phyloP scores from a whole-genome alignment of 2,888 invertebrate genomes.

The Smittia aterrima region DNA sequence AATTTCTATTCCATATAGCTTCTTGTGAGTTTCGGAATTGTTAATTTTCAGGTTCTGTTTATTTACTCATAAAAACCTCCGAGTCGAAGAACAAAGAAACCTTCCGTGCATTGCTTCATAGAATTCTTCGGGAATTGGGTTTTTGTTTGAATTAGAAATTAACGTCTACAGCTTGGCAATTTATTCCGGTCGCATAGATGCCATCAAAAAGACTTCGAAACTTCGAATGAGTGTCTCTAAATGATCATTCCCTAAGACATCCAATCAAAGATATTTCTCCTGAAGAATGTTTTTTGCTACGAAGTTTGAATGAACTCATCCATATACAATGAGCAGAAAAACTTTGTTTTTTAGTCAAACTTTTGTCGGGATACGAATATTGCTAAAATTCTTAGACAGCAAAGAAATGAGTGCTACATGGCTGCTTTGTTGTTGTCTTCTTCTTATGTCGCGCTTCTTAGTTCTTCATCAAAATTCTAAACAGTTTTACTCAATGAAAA shows the following conservation, averaged over 20 bases:
- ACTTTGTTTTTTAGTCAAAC: too few relatives aligned
- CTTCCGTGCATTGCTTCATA: background rate
- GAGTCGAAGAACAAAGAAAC: background rate
- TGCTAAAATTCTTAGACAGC: too few relatives aligned
- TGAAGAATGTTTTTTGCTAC: too few relatives aligned
- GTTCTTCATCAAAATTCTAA: constrained; percentile 18
- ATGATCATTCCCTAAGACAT: too few relatives aligned
- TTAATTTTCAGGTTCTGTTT: background rate
- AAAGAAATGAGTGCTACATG: too few relatives aligned
- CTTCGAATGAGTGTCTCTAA: too few relatives aligned
- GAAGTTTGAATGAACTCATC: too few relatives aligned
- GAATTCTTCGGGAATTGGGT: background rate
- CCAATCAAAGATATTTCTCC: too few relatives aligned
- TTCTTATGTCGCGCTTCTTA: background rate
- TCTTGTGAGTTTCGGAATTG: background rate
- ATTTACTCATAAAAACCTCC: background rate
- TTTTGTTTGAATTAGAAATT: constrained; percentile 1
- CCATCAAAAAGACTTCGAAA: too few relatives aligned
- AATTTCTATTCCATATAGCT: background rate
- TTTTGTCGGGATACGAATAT: too few relatives aligned
- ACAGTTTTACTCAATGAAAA: background rate
- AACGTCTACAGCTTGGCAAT: background rate
- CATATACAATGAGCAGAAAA: too few relatives aligned
- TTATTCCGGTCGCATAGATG: too few relatives aligned
- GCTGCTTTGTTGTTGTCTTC: background rate